Conservation (phyloP, 2,888 invertebrate genomes). For the Callyntrura guangdongensis region DNA sequence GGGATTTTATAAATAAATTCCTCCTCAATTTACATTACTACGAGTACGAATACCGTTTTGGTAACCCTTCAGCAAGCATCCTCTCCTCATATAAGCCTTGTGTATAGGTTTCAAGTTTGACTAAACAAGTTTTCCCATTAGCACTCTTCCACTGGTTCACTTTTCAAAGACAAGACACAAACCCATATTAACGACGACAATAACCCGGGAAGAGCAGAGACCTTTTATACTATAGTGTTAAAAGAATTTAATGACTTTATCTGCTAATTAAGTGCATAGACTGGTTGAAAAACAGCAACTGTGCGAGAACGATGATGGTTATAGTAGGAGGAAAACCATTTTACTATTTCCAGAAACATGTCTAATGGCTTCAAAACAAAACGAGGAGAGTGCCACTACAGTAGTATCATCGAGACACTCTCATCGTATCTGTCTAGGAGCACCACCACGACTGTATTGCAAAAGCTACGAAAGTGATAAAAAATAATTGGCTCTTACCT, state of each 20-base stretch:
- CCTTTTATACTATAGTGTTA: not conserved
- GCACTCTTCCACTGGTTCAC: constrained; percentile 14
- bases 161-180: constrained; percentile 21
- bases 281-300: not conserved
- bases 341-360: not conserved
- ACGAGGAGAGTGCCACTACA: constrained; percentile 5
- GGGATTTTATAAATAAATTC: not conserved
- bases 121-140: constrained; percentile 33
- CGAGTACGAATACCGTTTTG: not conserved
- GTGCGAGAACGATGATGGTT: not conserved
- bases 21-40: not conserved
- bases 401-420: not conserved
- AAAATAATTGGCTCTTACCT: constrained; percentile 61
- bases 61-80: not conserved
- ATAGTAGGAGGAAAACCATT: constrained; percentile 3
- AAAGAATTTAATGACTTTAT: constrained; percentile 62
- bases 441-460: not conserved
- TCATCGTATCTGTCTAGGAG: not conserved
- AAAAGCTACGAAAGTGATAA: constrained; percentile 40
- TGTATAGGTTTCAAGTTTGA: not conserved
- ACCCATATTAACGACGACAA: not conserved
- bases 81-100: not conserved
- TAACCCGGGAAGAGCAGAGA: not conserved
- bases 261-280: constrained; percentile 55
- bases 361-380: constrained; percentile 12